Evolutionary conservation across 2,797 vertebrate species (phyloP), one percentile per base, ranked within the genome.

Genomic region (Chelon labrosus): DNA sequence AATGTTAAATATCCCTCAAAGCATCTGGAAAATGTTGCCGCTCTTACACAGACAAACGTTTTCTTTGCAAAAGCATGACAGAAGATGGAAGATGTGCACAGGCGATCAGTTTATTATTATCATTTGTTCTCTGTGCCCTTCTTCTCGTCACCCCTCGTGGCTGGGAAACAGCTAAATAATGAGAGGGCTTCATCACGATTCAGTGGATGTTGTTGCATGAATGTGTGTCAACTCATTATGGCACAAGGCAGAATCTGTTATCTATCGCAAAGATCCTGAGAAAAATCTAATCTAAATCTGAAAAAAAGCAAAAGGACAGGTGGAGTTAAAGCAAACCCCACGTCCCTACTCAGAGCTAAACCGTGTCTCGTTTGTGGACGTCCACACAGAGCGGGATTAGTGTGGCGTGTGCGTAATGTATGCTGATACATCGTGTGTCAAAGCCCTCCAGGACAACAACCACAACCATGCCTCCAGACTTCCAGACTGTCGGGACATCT

Each of bases 401-500:
- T 78, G 83, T 75, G 84, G 65, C 76, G 73, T 83, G 85, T 90
- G 76, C 69, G 76, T 88, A 82, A 90, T 88, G 86, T 90, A 90
- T 92, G 91, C 89, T 88, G 89, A 89, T 91, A 84, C 89, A 89
- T 90, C 77, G 64, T 84, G 84, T 88, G 89, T 91, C 87, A 92
- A 93, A 85, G 77, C 88, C 91, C 92, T 85, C 79, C 82, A 92
- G 92, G 89, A 91, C 73, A 72, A 79, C 83, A 69, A 84, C 61
- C 87, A 84, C 79, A 83, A 89, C 81, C 50, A 78, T 75, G 93
- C 93, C 91, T 93, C 70, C 73, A 92, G 93, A 94, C 93, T 77
- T 83, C 83, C 94, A 94, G 93, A 89, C 93, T 95, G 94, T 93
- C 87, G 86, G 86, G 93, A 94, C 94, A 95, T 94, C 94, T 95